phyloP scores from a whole-genome alignment of 2,888 invertebrate species.

The Zele albiditarsus region DNA sequence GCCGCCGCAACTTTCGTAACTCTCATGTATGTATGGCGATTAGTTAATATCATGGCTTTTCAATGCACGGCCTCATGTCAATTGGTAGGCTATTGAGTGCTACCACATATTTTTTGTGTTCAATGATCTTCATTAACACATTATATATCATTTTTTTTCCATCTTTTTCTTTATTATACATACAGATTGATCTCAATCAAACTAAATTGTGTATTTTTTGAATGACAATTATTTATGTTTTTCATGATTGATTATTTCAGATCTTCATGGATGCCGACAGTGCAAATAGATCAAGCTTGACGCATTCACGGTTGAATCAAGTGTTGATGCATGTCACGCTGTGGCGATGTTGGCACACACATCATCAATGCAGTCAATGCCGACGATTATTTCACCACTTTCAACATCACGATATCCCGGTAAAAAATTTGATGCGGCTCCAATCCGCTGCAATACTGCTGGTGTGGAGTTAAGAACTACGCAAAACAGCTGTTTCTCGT shows the following conservation, averaged over 20 bases:
- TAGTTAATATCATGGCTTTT: conserved; percentile 22
- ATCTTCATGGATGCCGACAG: neutral
- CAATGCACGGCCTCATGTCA: neutral
- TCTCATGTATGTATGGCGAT: conserved; percentile 6
- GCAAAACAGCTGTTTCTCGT: neutral
- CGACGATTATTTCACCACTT: neutral
- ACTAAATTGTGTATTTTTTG: neutral
- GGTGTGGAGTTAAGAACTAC: neutral
- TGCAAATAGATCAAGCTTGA: neutral
- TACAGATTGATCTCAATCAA: neutral
- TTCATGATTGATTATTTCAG: neutral
- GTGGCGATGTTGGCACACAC: neutral
- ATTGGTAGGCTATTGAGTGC: neutral
- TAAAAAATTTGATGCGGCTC: neutral
- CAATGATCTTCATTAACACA: neutral
- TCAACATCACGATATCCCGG: neutral
- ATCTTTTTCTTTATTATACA: neutral
- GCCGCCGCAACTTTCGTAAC: conserved; percentile 20
- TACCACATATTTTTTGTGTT: neutral
- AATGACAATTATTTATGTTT: neutral
- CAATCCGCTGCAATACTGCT: neutral
- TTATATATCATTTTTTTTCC: neutral
- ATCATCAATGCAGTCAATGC: neutral
- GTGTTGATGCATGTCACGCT: neutral
- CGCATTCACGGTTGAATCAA: neutral